Evolutionary conservation across 2,888 invertebrate species (phyloP), one percentile per base, ranked within the genome.

Genomic region (Xylota sylvarum): DNA sequence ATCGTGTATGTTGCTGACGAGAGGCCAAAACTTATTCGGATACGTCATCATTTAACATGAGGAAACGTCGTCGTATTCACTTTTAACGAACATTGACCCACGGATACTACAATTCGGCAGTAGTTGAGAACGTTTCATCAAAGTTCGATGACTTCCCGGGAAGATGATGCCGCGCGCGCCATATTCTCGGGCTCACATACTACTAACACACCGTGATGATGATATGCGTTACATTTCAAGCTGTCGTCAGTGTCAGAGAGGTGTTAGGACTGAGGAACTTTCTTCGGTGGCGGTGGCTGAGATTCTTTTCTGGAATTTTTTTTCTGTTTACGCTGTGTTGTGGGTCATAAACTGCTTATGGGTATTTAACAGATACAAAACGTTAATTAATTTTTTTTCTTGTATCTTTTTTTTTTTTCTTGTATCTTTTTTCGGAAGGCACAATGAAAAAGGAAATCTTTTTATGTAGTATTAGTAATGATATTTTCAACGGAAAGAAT

Each of bases 21-120:
- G 62, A 43, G 67, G 65, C 52, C 35, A 69, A 52, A 67, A 80
- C 52, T 48, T 55, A 64, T 73, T 60, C 62, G 12, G 56, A 76
- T 69, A 85, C 84, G 84, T 85, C 80, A 84, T 84, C 69, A 55
- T 84, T 84, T 79, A 67, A 67, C 79, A 84, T 55, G 40, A 79
- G 78, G 72, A 84, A 84, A 73, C 83, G 30, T 37, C 14, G n/a
- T 86, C 76, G 85, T 86, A 86, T 86, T 86, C 85, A 86, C 85
- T 86, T 86, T 86, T 86, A 86, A 43, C 85, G 85, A 73, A 65
- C 77, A 6, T 72, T 81, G 81, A 86, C 76, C 85, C 17, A 27
- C 48, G 17, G 64, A 30, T 14, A 50, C 76, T 67, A 80, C 65
- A 81, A 62, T 76, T 85, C 81, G 77, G 70, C 65, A 27, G 72